phyloP scores from a whole-genome alignment of 1,140 invertebrate genomes.

The Musca domestica region DNA sequence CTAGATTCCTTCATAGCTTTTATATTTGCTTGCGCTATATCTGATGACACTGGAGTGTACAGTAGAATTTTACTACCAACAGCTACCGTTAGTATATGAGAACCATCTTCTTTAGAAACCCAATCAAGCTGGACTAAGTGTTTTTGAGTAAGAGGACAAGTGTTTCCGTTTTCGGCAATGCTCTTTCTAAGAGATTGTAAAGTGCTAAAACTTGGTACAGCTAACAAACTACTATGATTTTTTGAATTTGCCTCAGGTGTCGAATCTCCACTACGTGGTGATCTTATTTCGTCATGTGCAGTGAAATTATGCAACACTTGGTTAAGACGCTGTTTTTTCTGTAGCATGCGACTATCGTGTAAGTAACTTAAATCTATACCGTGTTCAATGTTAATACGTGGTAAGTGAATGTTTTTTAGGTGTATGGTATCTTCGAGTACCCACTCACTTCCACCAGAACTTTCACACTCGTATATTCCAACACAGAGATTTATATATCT shows the following conservation, averaged over 20 bases:
- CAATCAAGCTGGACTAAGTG: slow-evolving; percentile 94
- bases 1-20: slow-evolving; percentile 82
- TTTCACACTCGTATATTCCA: slow-evolving; percentile 99
- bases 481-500: slow-evolving; percentile 91
- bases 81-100: slow-evolving; percentile 94
- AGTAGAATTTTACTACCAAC: slow-evolving; percentile 89
- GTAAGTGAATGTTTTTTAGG: slow-evolving; percentile 82
- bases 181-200: slow-evolving; percentile 83
- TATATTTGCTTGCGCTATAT: slow-evolving; percentile 86
- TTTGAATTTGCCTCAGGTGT: slow-evolving; percentile 46
- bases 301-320: slow-evolving; percentile 66
- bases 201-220: slow-evolving; percentile 90
- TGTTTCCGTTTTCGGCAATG: slow-evolving; percentile 88
- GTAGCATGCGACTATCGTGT: slow-evolving; percentile 76
- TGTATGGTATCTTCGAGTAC: slow-evolving; percentile 96
- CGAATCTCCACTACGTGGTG: slow-evolving; percentile 58
- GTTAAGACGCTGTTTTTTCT: slow-evolving; percentile 73
- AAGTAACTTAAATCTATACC: slow-evolving; percentile 81
- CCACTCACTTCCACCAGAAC: slow-evolving; percentile 97
- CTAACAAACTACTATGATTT: slow-evolving; percentile 64
- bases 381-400: slow-evolving; percentile 75
- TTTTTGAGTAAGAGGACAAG: slow-evolving; percentile 82
- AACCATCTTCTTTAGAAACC: slow-evolving; percentile 98
- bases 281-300: slow-evolving; percentile 59
- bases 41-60: slow-evolving; percentile 82